Evolutionary conservation across 2,797 vertebrate species (phyloP).

Genomic region (Neopelma chrysocephalum): DNA sequence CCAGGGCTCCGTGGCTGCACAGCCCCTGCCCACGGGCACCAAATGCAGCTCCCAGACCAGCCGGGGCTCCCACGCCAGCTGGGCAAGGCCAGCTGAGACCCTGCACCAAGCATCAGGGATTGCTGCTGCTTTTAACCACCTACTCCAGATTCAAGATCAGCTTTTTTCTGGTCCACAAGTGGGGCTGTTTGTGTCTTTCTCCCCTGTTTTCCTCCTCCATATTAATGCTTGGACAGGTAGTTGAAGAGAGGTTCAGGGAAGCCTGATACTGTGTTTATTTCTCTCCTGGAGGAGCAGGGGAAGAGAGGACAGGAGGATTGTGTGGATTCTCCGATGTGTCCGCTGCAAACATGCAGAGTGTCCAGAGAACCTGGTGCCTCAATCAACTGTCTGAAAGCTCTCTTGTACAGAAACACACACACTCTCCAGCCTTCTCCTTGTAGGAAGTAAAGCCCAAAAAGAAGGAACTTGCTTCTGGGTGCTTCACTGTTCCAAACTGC

Average conservation of each 20-base stretch:
- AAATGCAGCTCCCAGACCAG: fast-evolving
- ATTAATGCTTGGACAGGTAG: not conserved
- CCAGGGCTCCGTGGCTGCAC: not conserved
- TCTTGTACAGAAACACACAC: not conserved
- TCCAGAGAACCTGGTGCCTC: not conserved
- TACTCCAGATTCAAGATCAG: fast-evolving
- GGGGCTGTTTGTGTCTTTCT: not conserved
- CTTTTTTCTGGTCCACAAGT: not conserved
- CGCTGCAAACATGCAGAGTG: not conserved
- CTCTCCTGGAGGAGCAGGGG: not conserved
- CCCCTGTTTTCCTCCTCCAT: not conserved
- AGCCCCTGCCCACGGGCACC: not conserved
- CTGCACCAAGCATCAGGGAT: not conserved
- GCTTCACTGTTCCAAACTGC: not conserved
- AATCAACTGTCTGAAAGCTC: not conserved
- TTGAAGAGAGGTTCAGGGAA: not conserved
- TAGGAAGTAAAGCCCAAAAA: not conserved
- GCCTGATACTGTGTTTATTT: not conserved
- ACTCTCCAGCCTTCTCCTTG: not conserved
- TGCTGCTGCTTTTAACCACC: not conserved
- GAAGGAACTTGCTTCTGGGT: not conserved
- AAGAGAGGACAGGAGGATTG: not conserved
- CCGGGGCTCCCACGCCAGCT: not conserved
- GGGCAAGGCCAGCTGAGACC: not conserved
- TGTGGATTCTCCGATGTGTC: not conserved